Evolutionary conservation across 1,140 invertebrate genomes (phyloP).

Genomic region (Drosophila micromelanica): DNA sequence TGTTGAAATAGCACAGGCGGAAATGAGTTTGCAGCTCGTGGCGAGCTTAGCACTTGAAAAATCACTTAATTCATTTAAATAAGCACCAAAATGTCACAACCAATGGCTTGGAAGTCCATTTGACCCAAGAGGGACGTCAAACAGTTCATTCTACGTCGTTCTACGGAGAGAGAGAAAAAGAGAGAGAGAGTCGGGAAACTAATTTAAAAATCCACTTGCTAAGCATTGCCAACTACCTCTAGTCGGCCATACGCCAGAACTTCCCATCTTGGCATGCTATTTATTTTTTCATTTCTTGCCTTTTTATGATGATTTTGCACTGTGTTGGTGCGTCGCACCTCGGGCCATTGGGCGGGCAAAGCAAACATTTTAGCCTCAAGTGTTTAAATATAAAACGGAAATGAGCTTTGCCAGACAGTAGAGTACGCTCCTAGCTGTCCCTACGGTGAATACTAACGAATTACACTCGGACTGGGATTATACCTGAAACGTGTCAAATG

Average conservation of each 20-base stretch:
- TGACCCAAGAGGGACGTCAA: constrained; percentile 49
- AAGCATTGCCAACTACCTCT: constrained; percentile 54
- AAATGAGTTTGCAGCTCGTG: constrained; percentile 78
- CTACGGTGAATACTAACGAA: constrained; percentile 36
- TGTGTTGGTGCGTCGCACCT: constrained; percentile 36
- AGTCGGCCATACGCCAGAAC: constrained; percentile 4
- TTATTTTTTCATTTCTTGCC: constrained; percentile 77
- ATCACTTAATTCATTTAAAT: constrained; percentile 83
- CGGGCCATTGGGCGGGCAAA: constrained; percentile 55
- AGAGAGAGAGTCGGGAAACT: constrained; percentile 63
- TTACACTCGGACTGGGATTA: constrained; percentile 40
- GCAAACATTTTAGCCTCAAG: constrained; percentile 82
- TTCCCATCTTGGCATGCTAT: constrained; percentile 37
- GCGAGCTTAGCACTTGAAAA: constrained; percentile 79
- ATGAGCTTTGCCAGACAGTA: constrained; percentile 67
- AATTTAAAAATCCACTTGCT: constrained; percentile 82
- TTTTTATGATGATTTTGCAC: constrained; percentile 80
- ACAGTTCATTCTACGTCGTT: constrained; percentile 17
- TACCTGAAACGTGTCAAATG: constrained; percentile 67
- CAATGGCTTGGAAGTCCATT: constrained; percentile 63
- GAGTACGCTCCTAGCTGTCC: constrained; percentile 25
- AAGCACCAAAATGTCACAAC: constrained; percentile 68
- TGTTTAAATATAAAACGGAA: constrained; percentile 83
- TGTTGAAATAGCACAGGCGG: constrained; percentile 43
- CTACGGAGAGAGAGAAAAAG: background rate